Percentiles rank a stretch among this genome's conserved stretches.
These are phyloP conservation scores for Eilema sororculum DNA, from an alignment of 2,888 invertebrate species.

Conservation along the genomic window DNA sequence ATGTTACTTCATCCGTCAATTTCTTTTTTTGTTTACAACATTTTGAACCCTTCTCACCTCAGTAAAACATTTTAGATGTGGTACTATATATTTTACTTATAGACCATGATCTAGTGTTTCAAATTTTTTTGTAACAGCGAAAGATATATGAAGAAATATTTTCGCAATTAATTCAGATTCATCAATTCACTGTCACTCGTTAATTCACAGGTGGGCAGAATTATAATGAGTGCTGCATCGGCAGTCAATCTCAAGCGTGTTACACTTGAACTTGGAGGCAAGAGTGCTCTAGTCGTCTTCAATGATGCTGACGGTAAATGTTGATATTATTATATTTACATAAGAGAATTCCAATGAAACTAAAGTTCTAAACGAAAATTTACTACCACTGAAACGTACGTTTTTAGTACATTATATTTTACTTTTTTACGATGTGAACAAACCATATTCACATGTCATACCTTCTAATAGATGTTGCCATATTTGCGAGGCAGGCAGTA, in stretches of 20 bases:
- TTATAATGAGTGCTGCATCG: constrained; percentile 90
- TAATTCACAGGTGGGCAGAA: constrained; percentile 68
- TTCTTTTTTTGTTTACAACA: no score
- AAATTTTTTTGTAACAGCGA: no score
- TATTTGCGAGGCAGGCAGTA: no score
- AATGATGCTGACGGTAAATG: constrained; percentile 90
- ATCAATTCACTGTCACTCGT: no score
- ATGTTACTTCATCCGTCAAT: no score
- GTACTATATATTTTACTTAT: not conserved
- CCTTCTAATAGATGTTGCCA: not conserved
- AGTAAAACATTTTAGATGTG: not conserved
- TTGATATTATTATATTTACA: not conserved
- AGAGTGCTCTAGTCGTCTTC: constrained; percentile 95
- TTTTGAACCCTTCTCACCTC: not conserved
- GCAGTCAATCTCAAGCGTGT: constrained; percentile 93
- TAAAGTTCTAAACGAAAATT: not conserved
- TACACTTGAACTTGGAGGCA: constrained; percentile 95
- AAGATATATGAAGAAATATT: no score
- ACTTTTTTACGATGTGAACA: not conserved
- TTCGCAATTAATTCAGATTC: no score
- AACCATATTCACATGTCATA: no score
- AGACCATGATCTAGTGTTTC: no score
- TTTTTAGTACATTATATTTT: not conserved
- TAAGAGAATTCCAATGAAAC: not conserved
- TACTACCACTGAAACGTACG: not conserved